phyloP scores from a whole-genome alignment of 2,797 vertebrate species.

The Myripristis murdjan region DNA sequence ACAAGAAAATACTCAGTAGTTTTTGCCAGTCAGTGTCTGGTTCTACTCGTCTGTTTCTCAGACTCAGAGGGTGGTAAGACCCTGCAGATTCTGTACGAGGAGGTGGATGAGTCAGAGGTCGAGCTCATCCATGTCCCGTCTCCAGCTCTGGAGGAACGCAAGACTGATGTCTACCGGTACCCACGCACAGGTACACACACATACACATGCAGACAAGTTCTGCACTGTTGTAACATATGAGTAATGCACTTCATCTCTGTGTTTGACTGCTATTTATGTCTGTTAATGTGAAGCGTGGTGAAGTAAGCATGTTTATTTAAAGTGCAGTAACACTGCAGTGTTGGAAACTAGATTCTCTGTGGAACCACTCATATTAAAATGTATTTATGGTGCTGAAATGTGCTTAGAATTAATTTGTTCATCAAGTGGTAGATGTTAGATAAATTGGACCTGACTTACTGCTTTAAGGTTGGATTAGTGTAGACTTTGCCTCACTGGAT shows the following conservation, averaged over 20 bases:
- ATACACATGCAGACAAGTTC: neutral
- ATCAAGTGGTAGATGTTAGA: neutral
- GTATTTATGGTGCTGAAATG: too few species aligned
- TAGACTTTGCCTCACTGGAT: neutral
- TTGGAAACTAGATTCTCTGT: too few species aligned
- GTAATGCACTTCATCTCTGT: too few species aligned
- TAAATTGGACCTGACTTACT: neutral
- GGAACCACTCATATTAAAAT: too few species aligned
- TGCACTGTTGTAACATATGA: too few species aligned
- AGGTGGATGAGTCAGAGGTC: slow-evolving; percentile 96
- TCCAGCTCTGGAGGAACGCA: slow-evolving; percentile 94
- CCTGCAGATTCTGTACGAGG: slow-evolving; percentile 92
- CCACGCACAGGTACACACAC: slow-evolving; percentile 90
- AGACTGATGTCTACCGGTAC: slow-evolving; percentile 95
- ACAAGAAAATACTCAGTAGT: too few species aligned
- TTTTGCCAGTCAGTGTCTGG: neutral
- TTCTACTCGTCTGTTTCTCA: slow-evolving; percentile 53
- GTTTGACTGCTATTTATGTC: neutral
- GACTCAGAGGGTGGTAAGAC: slow-evolving; percentile 90
- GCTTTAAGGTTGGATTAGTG: neutral
- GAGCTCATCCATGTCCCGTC: slow-evolving; percentile 97
- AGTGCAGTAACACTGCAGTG: too few species aligned
- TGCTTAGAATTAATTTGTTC: too few species aligned
- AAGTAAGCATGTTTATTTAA: neutral
- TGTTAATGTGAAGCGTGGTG: neutral